Percentiles rank a stretch among this genome's conserved stretches.
These are phyloP conservation scores for Drosophila austrosaltans DNA, from an alignment of 2,888 invertebrate genomes.

Conservation along the genomic window DNA sequence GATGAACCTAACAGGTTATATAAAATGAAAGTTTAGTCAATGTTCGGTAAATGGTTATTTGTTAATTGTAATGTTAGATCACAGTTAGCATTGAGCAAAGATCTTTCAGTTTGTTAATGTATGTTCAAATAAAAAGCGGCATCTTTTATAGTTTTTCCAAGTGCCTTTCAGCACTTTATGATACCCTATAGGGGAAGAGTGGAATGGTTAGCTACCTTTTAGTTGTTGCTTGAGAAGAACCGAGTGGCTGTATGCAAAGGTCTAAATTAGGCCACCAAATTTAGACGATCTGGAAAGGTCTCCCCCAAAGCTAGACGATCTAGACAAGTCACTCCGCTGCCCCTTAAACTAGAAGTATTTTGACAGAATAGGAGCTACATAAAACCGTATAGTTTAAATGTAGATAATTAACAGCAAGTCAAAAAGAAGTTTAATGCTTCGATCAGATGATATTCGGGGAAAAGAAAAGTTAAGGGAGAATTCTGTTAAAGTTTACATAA, in stretches of 20 bases:
- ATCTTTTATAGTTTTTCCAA: background rate
- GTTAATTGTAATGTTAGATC: background rate
- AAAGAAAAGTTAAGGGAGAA: too few relatives aligned
- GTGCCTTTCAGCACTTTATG: background rate
- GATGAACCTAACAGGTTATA: background rate
- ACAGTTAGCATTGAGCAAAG: constrained; percentile 5
- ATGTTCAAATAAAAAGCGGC: constrained; percentile 1
- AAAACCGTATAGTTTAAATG: too few relatives aligned
- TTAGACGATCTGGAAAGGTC: too few relatives aligned
- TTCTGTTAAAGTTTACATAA: too few relatives aligned
- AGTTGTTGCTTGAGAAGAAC: too few relatives aligned
- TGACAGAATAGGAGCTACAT: background rate
- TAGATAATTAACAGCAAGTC: too few relatives aligned
- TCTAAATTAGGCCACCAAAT: too few relatives aligned
- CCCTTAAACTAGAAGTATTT: background rate
- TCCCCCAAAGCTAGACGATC: too few relatives aligned
- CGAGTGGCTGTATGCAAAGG: too few relatives aligned
- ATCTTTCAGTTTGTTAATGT: constrained; percentile 1
- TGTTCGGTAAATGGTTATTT: background rate
- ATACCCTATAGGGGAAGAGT: background rate
- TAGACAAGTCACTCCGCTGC: too few relatives aligned
- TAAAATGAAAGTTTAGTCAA: background rate
- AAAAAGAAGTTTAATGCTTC: too few relatives aligned
- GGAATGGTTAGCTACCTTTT: background rate
- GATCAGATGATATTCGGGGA: too few relatives aligned